Conservation (phyloP, 2,888 invertebrate genomes). For the Papilio gigon region DNA sequence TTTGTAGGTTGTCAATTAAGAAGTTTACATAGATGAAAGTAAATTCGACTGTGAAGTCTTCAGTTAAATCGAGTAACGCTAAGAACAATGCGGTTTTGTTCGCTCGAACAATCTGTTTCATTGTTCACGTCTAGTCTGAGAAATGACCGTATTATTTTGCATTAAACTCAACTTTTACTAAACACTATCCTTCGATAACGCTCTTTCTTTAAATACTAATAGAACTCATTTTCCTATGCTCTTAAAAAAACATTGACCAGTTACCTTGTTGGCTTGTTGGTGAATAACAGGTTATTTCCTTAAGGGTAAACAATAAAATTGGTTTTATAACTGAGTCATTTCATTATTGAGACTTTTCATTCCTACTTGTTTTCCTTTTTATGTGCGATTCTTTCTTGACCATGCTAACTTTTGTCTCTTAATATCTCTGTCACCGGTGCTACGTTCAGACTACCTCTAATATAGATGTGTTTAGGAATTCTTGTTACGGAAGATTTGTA, state of each 20-base stretch:
- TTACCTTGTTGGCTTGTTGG: constrained; percentile 23
- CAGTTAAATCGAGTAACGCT: constrained; percentile 46
- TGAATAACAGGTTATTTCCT: constrained; percentile 25
- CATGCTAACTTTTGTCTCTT: too few species aligned
- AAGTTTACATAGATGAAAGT: constrained; percentile 44
- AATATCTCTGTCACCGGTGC: too few species aligned
- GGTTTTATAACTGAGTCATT: constrained; percentile 23
- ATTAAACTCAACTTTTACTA: constrained; percentile 31
- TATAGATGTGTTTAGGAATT: constrained; percentile 2
- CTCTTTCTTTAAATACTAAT: background rate
- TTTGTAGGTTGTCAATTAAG: background rate
- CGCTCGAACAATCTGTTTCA: constrained; percentile 44
- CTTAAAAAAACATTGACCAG: background rate
- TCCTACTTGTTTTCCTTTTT: too few species aligned
- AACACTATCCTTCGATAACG: background rate
- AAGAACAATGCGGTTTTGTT: constrained; percentile 46
- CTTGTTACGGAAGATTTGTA: background rate
- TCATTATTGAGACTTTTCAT: too few species aligned
- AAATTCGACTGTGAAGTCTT: constrained; percentile 44
- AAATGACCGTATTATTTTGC: constrained; percentile 36
- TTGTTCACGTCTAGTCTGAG: constrained; percentile 42
- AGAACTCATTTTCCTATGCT: constrained; percentile 13
- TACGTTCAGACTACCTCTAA: too few species aligned
- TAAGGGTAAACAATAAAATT: constrained; percentile 27
- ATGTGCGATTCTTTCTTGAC: constrained; percentile 3